Conservation (phyloP, 2,797 vertebrate species). For the Poecilia gillii region DNA sequence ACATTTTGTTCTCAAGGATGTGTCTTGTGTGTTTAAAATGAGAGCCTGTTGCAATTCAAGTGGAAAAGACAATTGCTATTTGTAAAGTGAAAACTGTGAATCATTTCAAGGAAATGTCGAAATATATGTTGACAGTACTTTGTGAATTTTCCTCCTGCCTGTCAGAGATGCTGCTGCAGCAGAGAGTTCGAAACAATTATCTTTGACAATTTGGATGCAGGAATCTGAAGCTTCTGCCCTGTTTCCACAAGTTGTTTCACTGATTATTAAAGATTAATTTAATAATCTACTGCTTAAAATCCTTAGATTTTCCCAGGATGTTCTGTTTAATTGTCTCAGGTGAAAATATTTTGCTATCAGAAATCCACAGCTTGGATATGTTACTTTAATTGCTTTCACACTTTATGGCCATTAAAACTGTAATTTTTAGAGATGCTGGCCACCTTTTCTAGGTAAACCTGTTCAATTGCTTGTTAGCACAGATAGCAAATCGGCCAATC, state of each 20-base stretch:
- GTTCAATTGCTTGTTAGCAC: neutral
- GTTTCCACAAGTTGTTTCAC: neutral
- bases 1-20: slow-evolving; percentile 2
- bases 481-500: neutral
- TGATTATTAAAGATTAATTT: neutral
- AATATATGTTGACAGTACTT: neutral
- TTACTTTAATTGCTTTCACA: slow-evolving; percentile 3
- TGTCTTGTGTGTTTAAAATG: neutral
- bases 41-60: neutral
- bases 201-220: neutral
- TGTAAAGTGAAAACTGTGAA: neutral
- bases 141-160: neutral
- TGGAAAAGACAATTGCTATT: neutral
- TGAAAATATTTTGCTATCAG: neutral
- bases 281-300: neutral
- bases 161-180: neutral
- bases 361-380: neutral
- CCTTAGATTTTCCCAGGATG: neutral
- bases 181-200: neutral
- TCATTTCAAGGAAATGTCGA: neutral
- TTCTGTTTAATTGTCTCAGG: neutral
- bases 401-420: slow-evolving; percentile 1
- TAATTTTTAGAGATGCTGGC: neutral
- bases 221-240: neutral
- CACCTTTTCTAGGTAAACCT: neutral